Evolutionary conservation across 2,797 vertebrate genomes (phyloP), one percentile per base, ranked within the genome.

Genomic region (Gymnothorax javanicus): DNA sequence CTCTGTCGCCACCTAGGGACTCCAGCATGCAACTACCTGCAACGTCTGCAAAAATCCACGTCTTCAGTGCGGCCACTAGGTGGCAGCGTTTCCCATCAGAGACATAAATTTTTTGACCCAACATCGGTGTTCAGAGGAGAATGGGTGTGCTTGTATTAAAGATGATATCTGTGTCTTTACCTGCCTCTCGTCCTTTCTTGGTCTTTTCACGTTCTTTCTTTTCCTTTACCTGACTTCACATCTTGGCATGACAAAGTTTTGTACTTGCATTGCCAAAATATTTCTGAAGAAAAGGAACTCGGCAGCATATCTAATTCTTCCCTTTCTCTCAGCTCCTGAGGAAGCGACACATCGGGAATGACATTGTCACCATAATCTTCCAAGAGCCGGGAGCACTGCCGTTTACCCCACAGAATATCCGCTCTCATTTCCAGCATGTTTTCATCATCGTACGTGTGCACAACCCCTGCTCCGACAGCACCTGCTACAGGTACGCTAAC

Each of bases 301-400:
- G 33, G 33, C 33, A 43, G 33, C 33, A 43, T 43, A 43, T 43
- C 33, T 43, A 43, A 43, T 2, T 43, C 33, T 43, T 2, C 75
- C 54, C 71, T 83, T 13, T 69, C 85, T 27, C 20, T 86, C 92
- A 99, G 98, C 96, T 99, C 27, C 93, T 99, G 82, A 94, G 98
- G 89, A 99, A 99, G 93, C 94, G 98, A 86, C 98, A 99, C 95
- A 99, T 99, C 59, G 98, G 98, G 52, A 99, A 99, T 2, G 98
- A 99, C 93, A 99, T 99, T 1, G 98, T 99, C 91, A 99, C 98
- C 83, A 96, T 99, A 93, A 97, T 99, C 95, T 99, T 99, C 94
- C 98, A 99, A 89, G 98, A 99, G 89, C 98, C 97, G 0, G 98
- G 98, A 0, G 98, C 98, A 0, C 85, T 97, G 87, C 97, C 98